Percentiles rank a stretch among this genome's conserved stretches.
Evolutionary conservation across 2,797 vertebrate species (phyloP).

Genomic region (Acanthiza pusilla): DNA sequence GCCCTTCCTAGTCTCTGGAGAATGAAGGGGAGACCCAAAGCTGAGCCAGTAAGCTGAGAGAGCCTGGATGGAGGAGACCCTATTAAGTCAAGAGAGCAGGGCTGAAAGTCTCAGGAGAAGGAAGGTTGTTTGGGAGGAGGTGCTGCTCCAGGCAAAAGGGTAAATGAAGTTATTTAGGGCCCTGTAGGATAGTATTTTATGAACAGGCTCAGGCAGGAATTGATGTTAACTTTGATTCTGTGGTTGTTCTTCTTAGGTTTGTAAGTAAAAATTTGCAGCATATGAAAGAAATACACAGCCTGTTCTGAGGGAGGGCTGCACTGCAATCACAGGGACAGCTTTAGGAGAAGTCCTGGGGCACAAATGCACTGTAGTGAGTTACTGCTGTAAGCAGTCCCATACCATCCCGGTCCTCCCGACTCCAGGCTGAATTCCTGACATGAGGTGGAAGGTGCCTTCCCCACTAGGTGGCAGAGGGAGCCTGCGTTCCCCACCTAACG

Average conservation of each 20-base stretch:
- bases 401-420: background rate
- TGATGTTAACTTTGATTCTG: background rate
- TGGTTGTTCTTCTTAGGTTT: background rate
- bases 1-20: background rate
- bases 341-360: background rate
- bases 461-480: constrained; percentile 22
- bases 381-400: background rate
- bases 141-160: background rate
- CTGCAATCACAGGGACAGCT: background rate
- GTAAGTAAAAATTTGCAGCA: background rate
- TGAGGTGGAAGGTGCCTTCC: background rate
- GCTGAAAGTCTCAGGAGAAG: background rate
- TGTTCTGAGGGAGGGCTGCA: background rate
- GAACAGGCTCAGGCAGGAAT: background rate
- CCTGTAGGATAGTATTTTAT: background rate
- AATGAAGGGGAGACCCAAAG: background rate
- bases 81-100: background rate
- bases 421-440: background rate
- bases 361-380: background rate
- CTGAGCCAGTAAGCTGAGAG: background rate
- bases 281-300: rapidly evolving
- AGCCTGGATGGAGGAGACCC: background rate
- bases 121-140: background rate
- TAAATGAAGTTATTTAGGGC: background rate
- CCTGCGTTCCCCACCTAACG: rapidly evolving